Conservation (phyloP, 2,888 invertebrate genomes). For the Pollenia amentaria region DNA sequence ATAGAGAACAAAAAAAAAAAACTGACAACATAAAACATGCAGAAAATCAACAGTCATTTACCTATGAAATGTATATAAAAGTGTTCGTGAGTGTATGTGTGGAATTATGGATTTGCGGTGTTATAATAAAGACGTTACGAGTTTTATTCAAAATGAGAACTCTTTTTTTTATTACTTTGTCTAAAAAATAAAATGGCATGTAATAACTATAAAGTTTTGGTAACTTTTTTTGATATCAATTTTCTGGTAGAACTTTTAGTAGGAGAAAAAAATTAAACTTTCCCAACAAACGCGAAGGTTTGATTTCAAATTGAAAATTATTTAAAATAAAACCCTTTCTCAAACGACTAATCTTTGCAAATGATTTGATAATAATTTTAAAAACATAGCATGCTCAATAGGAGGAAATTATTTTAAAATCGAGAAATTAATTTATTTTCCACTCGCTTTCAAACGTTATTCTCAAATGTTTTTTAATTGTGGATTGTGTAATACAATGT, state of each 20-base stretch:
- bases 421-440: too few species aligned
- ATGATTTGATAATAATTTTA: too few species aligned
- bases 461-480: too few species aligned
- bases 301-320: too few species aligned
- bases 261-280: neutral
- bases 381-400: too few species aligned
- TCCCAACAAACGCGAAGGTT: neutral
- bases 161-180: constrained; percentile 8
- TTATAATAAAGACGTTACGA: neutral
- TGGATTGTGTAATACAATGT: too few species aligned
- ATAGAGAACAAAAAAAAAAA: constrained; percentile 3
- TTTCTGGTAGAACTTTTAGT: constrained; percentile 8
- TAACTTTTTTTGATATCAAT: constrained; percentile 7
- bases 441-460: too few species aligned
- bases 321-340: too few species aligned
- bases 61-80: neutral
- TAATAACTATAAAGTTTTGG: constrained; percentile 25
- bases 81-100: neutral
- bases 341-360: neutral
- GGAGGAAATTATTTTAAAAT: too few species aligned
- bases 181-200: constrained; percentile 27
- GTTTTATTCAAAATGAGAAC: neutral
- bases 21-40: constrained; percentile 7
- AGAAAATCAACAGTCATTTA: constrained; percentile 41
- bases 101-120: constrained; percentile 41